These are phyloP conservation scores for Malacosoma neustria DNA, from an alignment of 2,888 invertebrate species.

Conservation along the genomic window DNA sequence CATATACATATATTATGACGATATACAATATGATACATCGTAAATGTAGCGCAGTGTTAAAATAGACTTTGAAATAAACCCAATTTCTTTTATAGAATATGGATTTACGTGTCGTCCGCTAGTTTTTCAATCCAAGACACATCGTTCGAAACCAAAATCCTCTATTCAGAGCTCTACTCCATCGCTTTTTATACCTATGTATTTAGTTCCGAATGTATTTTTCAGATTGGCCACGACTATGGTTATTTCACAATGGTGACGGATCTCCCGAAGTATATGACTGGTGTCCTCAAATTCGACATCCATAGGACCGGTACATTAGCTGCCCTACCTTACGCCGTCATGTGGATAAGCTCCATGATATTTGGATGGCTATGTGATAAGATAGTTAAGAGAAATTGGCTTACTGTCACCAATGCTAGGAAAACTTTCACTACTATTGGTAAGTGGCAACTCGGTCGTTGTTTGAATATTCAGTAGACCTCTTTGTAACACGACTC, in stretches of 20 bases:
- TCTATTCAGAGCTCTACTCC: no score
- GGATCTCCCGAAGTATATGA: slow-evolving; percentile 82
- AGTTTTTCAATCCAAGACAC: no score
- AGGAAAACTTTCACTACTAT: slow-evolving; percentile 81
- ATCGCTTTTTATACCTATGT: no score
- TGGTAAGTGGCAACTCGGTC: slow-evolving; percentile 53
- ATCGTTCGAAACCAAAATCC: no score
- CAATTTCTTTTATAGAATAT: no score
- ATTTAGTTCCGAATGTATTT: no score
- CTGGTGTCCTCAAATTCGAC: slow-evolving; percentile 78
- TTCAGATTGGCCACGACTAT: slow-evolving; percentile 79
- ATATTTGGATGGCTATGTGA: slow-evolving; percentile 81
- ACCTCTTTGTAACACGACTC: neutral
- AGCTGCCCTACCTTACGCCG: slow-evolving; percentile 78
- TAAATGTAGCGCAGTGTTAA: no score
- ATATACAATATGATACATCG: no score
- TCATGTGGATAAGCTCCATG: slow-evolving; percentile 80
- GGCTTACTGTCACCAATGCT: slow-evolving; percentile 72
- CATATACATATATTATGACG: no score
- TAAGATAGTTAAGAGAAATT: slow-evolving; percentile 76
- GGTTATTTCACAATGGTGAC: slow-evolving; percentile 83
- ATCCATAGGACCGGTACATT: slow-evolving; percentile 78
- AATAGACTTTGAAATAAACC: no score
- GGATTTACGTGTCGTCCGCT: no score
- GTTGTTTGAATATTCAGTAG: neutral